Evolutionary conservation across 1,140 invertebrate species (phyloP), one percentile per base, ranked within the genome.

Genomic region (Papilio polytes): DNA sequence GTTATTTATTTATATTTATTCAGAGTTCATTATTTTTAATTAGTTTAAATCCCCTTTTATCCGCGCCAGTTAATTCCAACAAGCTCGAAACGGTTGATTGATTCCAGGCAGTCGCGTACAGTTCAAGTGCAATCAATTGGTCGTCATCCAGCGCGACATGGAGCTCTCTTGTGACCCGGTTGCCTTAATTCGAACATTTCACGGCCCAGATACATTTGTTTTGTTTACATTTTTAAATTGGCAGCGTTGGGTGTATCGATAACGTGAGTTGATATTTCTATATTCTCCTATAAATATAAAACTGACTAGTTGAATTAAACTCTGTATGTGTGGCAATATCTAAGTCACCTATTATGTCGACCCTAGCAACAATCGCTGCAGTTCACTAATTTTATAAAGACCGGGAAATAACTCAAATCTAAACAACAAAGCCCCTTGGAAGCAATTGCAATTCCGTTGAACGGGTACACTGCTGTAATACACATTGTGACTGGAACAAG

Each of bases 401-500:
- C 63, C 10, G 26, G 63, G 26, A 70, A 26, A 70, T 70, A 31
- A 36, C 31, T 70, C 31, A 70, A 70, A 70, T 70, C 63, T 13
- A 70, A 18, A 26, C 63, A 70, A 70, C 26, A 70, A 36, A 70
- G 26, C 26, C 26, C 63, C 26, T 70, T 70, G 22, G 31, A 70
- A 70, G 63, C 63, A 70, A 70, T 70, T 70, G 63, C 63, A 59
- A 51, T 59, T 77, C 36, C 26, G n/a, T 46, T 53, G 48, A 20
- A 78, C 48, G 76, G 31, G 76, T 20, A 81, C 81, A 83, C 80
- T 85, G 82, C 78, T 78, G 81, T 80, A 86, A 85, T 85, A 84
- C 81, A 85, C 82, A 85, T 83, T 84, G 81, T 85, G 85, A 85
- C 80, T 82, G 79, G 83, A 90, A 91, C 88, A 89, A 90, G 84